These are phyloP conservation scores for Lordiphosa clarofinis DNA, from an alignment of 1,140 invertebrate species.

Conservation along the genomic window DNA sequence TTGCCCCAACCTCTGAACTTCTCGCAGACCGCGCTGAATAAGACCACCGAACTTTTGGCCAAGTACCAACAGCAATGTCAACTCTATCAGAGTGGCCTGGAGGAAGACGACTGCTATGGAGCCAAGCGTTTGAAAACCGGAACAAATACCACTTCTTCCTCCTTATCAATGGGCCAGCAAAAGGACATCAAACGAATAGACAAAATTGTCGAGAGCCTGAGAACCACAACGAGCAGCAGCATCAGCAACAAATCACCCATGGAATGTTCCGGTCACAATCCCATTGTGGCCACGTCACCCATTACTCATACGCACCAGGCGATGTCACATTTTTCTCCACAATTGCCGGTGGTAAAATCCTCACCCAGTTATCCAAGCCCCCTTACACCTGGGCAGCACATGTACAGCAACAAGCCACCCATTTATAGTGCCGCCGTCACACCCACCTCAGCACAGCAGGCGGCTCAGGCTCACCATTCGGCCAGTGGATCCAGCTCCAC, in stretches of 20 bases:
- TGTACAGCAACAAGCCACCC: conserved; percentile 49
- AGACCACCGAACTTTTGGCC: conserved; percentile 68
- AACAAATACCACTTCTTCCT: background rate
- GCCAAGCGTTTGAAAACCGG: conserved; percentile 49
- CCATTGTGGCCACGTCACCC: conserved; percentile 54
- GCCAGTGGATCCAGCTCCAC: conserved; percentile 15
- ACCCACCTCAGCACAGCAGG: conserved; percentile 53
- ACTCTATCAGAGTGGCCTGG: conserved; percentile 60
- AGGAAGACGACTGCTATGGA: conserved; percentile 54
- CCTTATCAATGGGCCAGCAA: conserved; percentile 27
- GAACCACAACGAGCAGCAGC: conserved; percentile 19
- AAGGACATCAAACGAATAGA: conserved; percentile 73
- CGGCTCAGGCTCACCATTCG: conserved; percentile 37
- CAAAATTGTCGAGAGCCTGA: conserved; percentile 66
- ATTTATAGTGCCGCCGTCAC: conserved; percentile 52
- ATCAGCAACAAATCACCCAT: conserved; percentile 44
- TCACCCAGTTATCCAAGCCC: conserved; percentile 43
- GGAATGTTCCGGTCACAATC: conserved; percentile 36
- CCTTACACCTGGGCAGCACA: conserved; percentile 24
- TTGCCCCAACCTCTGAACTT: conserved; percentile 76
- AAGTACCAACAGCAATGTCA: conserved; percentile 79
- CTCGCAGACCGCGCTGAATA: conserved; percentile 75
- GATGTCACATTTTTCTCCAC: conserved; percentile 55
- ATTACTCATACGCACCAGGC: conserved; percentile 41
- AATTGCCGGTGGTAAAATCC: conserved; percentile 58